Base-by-base conservation (phyloP, 1,140 invertebrate species). In the Pachyrhynchus sulphureomaculatus region DNA sequence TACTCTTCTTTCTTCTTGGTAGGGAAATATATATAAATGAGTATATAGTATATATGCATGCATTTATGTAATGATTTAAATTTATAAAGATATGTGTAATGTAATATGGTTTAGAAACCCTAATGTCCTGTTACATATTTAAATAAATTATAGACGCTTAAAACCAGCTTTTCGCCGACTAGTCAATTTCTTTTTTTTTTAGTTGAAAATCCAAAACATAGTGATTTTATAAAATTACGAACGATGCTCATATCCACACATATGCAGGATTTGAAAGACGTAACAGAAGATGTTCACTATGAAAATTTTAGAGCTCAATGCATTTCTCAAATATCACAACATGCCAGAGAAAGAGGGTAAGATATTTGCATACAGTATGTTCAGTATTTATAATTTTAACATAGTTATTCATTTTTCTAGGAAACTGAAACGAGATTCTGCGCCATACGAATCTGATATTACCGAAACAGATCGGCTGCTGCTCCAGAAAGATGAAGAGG, bases 151-250 rank as follows among this genome's bases (percentile, higher is more conserved):
- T n/a, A n/a, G n/a, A n/a, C n/a, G n/a, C n/a, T n/a, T n/a, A n/a
- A n/a, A n/a, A n/a, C n/a, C n/a, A n/a, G n/a, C n/a, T n/a, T n/a
- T n/a, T n/a, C n/a, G n/a, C n/a, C n/a, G n/a, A n/a, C n/a, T n/a
- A n/a, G n/a, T n/a, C n/a, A n/a, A n/a, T n/a, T n/a, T n/a, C n/a
- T n/a, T n/a, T n/a, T 5, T 29, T 24, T 49, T 49, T 34, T 75
- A 91, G 95, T 99, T 59, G 96, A 99, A 78, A 98, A 99, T 78
- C 88, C 96, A 4, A 89, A 92, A 64, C 96, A 99, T 78, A 97
- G 95, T 72, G 97, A 99, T 79, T 99, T 99, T 77, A 89, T 94
- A 24, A 96, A 97, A 75, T 79, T 99, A 41, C 84, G 95, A 62
- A 97, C 95, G 63, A 97, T 99, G 89, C 80, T 99, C 36, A 98